Evolutionary conservation across 2,797 vertebrate genomes (phyloP).

Genomic region (Megalops cyprinoides): DNA sequence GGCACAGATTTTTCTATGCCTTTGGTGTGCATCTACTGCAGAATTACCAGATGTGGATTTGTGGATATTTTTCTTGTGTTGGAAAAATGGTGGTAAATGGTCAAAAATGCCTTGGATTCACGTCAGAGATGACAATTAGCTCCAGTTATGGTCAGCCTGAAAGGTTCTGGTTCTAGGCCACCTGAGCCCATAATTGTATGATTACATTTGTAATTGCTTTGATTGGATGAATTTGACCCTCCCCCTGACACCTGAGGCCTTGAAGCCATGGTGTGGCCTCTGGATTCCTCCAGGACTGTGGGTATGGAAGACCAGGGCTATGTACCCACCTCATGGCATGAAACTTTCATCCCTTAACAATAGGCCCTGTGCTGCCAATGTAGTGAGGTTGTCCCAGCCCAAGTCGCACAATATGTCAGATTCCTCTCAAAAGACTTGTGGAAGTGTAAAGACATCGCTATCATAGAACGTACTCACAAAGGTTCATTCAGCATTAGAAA

Average conservation of each 20-base stretch:
- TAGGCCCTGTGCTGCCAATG: not conserved
- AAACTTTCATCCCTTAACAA: not conserved
- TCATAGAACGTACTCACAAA: not conserved
- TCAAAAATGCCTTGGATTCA: not conserved
- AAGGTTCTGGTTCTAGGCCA: not conserved
- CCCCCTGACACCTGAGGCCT: not conserved
- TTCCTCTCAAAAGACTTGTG: not conserved
- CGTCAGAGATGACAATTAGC: not conserved
- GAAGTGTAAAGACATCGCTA: not conserved
- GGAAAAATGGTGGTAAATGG: not conserved
- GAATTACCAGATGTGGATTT: not conserved
- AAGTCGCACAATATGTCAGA: not conserved
- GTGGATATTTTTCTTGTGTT: not conserved
- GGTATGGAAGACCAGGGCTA: no score
- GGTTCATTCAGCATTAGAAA: constrained; percentile 5
- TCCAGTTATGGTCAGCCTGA: constrained; percentile 1
- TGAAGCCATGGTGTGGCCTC: not conserved
- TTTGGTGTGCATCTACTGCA: not conserved
- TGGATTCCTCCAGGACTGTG: not conserved
- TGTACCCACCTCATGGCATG: not conserved
- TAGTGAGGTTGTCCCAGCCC: not conserved
- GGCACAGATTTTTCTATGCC: not conserved
- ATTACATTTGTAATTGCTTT: constrained; percentile 10
- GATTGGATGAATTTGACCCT: constrained; percentile 17
- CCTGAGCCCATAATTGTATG: constrained; percentile 19